A percentile compares a stretch with the other conserved stretches of the same genome.
Evolutionary conservation across 2,888 invertebrate species (phyloP).

Genomic region (Drosophila koepferae): DNA sequence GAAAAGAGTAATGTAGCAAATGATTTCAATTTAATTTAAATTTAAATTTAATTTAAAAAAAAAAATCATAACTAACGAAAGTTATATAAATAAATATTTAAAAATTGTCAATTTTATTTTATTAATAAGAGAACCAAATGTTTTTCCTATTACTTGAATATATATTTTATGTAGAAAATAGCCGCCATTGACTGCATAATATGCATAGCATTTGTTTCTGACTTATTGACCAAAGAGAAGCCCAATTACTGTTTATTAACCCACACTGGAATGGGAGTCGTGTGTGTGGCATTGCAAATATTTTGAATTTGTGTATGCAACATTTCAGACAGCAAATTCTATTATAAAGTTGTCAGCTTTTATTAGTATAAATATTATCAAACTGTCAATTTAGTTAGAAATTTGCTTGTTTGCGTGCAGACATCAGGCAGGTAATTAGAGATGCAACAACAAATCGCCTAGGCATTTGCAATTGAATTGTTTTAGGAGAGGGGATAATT

Average conservation of each 20-base stretch:
- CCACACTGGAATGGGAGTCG: slow-evolving; percentile 7
- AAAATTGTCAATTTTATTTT: no score
- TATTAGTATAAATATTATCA: background rate
- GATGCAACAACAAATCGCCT: slow-evolving; percentile 1
- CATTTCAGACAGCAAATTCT: background rate
- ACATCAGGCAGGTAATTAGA: slow-evolving; percentile 7
- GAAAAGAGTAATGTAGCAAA: no score
- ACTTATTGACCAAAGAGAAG: slow-evolving; percentile 12
- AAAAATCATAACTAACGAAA: no score
- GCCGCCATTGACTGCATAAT: no score
- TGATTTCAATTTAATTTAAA: no score
- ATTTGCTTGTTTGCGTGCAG: background rate
- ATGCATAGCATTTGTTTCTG: background rate
- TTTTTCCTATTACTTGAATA: no score
- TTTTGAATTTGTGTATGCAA: slow-evolving; percentile 8
- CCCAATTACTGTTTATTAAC: slow-evolving; percentile 14
- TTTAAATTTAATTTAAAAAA: no score
- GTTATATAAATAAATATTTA: no score
- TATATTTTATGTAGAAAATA: no score
- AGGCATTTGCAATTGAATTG: slow-evolving; percentile 28
- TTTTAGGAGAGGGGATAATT: slow-evolving; percentile 31
- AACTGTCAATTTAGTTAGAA: slow-evolving; percentile 14
- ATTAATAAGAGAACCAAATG: no score
- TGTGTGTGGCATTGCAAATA: slow-evolving; percentile 4
- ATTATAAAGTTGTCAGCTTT: background rate